A percentile compares a stretch with the other conserved stretches of the same genome.
Evolutionary conservation across 2,113 vertebrate species (phyloP).

Genomic region (Erythrocercus mccallii): DNA sequence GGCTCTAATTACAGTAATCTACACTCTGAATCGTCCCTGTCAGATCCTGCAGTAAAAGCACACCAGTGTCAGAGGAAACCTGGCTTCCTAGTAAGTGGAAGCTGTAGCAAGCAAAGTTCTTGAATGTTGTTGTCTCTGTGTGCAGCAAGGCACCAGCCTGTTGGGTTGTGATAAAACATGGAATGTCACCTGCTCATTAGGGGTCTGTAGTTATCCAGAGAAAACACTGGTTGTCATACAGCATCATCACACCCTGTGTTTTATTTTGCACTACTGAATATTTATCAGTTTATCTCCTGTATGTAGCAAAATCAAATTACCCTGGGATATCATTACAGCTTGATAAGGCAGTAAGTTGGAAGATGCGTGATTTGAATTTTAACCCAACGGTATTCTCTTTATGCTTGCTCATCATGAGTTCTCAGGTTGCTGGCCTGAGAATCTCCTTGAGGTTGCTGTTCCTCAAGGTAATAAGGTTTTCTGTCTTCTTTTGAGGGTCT

Average conservation of each 20-base stretch:
- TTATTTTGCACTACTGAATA: neutral
- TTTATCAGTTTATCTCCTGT: neutral
- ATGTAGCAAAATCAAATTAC: neutral
- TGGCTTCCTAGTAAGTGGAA: neutral
- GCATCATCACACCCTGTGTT: neutral
- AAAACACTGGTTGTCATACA: neutral
- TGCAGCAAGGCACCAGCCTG: neutral
- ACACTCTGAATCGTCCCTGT: neutral
- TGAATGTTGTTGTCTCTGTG: rapidly evolving
- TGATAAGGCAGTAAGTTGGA: neutral
- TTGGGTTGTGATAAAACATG: neutral
- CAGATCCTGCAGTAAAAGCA: neutral
- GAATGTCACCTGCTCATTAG: neutral
- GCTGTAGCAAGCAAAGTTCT: neutral
- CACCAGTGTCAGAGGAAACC: neutral
- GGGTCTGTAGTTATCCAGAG: neutral
- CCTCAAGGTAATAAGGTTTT: too few relatives aligned
- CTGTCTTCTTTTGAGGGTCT: too few relatives aligned
- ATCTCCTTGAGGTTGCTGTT: too few relatives aligned
- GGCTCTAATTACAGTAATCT: neutral
- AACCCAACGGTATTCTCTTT: neutral
- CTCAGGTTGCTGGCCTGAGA: too few relatives aligned
- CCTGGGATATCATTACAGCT: neutral
- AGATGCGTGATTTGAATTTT: neutral
- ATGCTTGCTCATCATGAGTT: neutral